These are phyloP conservation scores for Prinia subflava DNA, from an alignment of 2,113 vertebrate species.

Conservation along the genomic window DNA sequence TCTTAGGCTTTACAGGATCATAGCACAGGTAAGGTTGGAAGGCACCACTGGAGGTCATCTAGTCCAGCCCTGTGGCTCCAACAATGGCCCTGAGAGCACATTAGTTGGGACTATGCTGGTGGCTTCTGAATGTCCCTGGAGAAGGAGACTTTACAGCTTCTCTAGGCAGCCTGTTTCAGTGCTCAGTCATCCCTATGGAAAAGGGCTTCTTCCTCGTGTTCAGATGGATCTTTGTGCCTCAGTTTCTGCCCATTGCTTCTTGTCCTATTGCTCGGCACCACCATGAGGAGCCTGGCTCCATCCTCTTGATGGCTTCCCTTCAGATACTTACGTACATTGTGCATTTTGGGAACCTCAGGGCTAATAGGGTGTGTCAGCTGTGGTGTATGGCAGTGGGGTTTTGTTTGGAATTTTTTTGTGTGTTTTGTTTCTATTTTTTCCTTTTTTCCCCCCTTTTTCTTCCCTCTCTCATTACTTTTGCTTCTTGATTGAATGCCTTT, in stretches of 20 bases:
- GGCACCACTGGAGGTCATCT: not conserved
- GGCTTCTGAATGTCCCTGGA: not conserved
- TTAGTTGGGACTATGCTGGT: not conserved
- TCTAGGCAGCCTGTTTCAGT: not conserved
- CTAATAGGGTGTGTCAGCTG: not conserved
- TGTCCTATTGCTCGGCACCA: not conserved
- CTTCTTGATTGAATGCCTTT: not conserved
- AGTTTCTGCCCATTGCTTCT: not conserved
- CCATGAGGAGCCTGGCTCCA: rapidly evolving
- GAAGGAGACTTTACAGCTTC: not conserved
- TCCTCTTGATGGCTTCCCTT: not conserved
- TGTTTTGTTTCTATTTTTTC: not conserved
- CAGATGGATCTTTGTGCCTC: not conserved
- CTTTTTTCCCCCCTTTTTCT: not conserved
- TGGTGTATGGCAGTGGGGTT: rapidly evolving
- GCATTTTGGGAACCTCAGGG: not conserved
- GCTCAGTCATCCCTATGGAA: not conserved
- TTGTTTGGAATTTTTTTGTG: not conserved
- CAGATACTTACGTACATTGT: not conserved
- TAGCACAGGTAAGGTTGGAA: not conserved
- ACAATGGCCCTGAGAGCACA: not conserved
- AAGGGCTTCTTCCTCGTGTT: not conserved
- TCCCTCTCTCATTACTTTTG: not conserved
- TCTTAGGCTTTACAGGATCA: not conserved
- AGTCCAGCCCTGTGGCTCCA: not conserved